phyloP scores from a whole-genome alignment of 92 coral and sea anemone genomes.

The Anthopleura xanthogrammica region DNA sequence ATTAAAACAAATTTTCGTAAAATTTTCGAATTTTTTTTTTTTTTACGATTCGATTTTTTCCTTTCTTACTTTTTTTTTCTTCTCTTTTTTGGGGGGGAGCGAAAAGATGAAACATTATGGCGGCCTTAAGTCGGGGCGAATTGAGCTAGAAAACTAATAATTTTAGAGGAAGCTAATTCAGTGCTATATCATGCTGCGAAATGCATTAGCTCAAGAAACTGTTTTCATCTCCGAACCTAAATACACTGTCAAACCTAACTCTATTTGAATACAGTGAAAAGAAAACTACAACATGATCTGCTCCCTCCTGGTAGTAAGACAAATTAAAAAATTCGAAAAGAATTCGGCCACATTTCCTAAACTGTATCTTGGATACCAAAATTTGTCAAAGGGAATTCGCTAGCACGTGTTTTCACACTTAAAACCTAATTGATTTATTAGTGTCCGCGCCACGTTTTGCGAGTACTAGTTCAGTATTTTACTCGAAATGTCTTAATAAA shows the following conservation, averaged over 20 bases:
- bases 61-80: not conserved
- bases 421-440: not conserved
- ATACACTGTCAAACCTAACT: not conserved
- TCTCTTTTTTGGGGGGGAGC: not conserved
- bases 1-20: too few relatives aligned
- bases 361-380: conserved; percentile 1
- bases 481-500: not conserved
- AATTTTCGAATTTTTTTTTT: too few relatives aligned
- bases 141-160: conserved; percentile 12
- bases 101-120: not conserved
- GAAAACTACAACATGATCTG: not conserved
- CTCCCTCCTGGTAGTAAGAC: not conserved
- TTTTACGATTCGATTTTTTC: not conserved
- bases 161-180: conserved; percentile 18
- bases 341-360: not conserved
- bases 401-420: conserved; percentile 8
- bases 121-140: conserved; percentile 19
- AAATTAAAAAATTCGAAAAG: not conserved
- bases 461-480: not conserved
- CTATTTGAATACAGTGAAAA: not conserved
- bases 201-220: conserved; percentile 31
- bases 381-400: not conserved
- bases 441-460: not conserved
- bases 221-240: conserved; percentile 12
- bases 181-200: conserved; percentile 16